Evolutionary conservation across 1,140 invertebrate species (phyloP).

Genomic region (Cecropterus lyciades): DNA sequence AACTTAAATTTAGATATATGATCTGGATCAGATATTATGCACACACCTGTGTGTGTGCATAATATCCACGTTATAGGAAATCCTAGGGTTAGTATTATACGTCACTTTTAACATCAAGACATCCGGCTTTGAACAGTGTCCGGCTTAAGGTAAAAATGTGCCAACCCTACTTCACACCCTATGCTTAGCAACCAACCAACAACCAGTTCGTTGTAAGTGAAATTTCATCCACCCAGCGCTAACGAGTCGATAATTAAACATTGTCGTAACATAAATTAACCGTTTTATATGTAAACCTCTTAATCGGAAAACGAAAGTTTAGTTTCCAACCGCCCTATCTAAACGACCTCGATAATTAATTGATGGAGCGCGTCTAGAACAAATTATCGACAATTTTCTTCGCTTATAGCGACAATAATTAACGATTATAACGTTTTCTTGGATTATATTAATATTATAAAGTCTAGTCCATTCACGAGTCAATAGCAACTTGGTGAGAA

Average conservation of each 20-base stretch:
- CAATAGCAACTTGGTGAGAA: too few relatives aligned
- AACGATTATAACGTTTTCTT: constrained; percentile 5
- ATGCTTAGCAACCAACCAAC: too few relatives aligned
- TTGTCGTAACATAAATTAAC: constrained; percentile 20
- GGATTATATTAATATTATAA: not conserved
- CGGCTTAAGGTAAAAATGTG: too few relatives aligned
- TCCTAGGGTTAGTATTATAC: too few relatives aligned
- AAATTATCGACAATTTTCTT: constrained; percentile 10
- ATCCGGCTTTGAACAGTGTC: too few relatives aligned
- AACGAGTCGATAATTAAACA: constrained; percentile 22
- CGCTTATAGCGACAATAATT: constrained; percentile 22
- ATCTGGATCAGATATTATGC: too few relatives aligned
- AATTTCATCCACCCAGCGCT: not conserved
- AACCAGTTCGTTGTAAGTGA: constrained; percentile 1
- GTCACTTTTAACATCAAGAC: too few relatives aligned
- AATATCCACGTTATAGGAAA: too few relatives aligned
- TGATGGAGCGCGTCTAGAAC: not conserved
- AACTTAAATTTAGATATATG: too few relatives aligned
- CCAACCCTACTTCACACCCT: too few relatives aligned
- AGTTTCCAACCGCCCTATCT: constrained; percentile 25
- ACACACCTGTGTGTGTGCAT: too few relatives aligned
- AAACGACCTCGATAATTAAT: constrained; percentile 10
- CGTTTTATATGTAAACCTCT: constrained; percentile 27
- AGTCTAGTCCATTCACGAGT: too few relatives aligned
- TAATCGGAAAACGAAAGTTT: constrained; percentile 33